phyloP scores from a whole-genome alignment of 2,797 vertebrate genomes.

The Ciconia nigra region DNA sequence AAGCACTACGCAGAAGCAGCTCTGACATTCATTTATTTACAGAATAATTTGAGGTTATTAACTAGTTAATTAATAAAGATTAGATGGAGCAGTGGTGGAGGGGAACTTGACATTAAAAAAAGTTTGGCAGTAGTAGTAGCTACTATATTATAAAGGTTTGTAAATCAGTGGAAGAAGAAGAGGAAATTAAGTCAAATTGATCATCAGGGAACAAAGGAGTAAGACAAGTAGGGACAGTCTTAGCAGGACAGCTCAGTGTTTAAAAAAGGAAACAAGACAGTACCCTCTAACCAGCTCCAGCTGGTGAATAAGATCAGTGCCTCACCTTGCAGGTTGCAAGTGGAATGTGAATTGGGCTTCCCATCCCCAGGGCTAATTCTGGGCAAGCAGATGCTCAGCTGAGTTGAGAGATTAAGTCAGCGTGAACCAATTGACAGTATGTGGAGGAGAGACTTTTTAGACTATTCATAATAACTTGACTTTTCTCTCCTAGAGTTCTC shows the following conservation, averaged over 20 bases:
- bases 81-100: neutral
- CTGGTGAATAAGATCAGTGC: neutral
- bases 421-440: neutral
- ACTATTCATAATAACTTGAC: neutral
- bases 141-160: neutral
- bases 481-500: neutral
- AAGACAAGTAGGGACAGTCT: neutral
- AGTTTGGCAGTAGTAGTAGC: neutral
- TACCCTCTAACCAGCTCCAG: neutral
- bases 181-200: neutral
- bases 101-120: neutral
- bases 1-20: neutral
- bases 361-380: constrained; percentile 10
- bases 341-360: constrained; percentile 15
- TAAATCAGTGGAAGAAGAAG: neutral
- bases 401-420: constrained; percentile 21
- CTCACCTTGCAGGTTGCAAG: constrained; percentile 12
- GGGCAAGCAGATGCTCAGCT: neutral
- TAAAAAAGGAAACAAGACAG: constrained; percentile 7
- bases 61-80: constrained; percentile 54
- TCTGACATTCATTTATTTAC: neutral
- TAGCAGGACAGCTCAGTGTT: neutral
- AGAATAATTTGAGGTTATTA: constrained; percentile 30
- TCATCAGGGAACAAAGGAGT: neutral
- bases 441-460: neutral